These are phyloP conservation scores for Etheostoma perlongum DNA, from an alignment of 2,797 vertebrate genomes.

Conservation along the genomic window DNA sequence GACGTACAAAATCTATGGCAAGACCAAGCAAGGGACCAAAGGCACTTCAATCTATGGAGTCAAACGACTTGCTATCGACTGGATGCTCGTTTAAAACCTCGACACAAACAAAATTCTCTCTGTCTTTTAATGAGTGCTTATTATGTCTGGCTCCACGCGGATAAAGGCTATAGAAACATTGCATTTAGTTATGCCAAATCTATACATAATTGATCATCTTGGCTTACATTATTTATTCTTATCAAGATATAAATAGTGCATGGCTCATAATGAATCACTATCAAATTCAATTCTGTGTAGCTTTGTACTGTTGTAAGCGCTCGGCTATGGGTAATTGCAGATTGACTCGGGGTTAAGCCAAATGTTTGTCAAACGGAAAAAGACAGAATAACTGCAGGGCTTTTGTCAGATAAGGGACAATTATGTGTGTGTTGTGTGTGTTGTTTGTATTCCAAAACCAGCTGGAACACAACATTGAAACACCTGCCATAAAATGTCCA, in stretches of 20 bases:
- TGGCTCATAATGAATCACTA: conserved; percentile 68
- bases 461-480: conserved; percentile 39
- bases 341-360: conserved; percentile 74
- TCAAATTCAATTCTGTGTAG: conserved; percentile 72
- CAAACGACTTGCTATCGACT: conserved; percentile 63
- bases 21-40: conserved; percentile 13
- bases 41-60: conserved; percentile 52
- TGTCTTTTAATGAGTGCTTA: conserved; percentile 63
- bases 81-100: conserved; percentile 50
- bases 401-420: conserved; percentile 48
- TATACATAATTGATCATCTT: conserved; percentile 78
- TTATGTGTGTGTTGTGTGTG: conserved; percentile 29
- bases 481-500: conserved; percentile 2
- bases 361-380: conserved; percentile 73
- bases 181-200: conserved; percentile 71
- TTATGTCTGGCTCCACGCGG: conserved; percentile 41
- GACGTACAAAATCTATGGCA: conserved; percentile 43
- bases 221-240: conserved; percentile 74
- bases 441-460: conserved; percentile 38
- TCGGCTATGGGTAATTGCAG: conserved; percentile 76
- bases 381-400: conserved; percentile 52
- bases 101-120: conserved; percentile 59
- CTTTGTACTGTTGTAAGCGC: conserved; percentile 67
- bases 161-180: conserved; percentile 65
- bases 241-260: conserved; percentile 77